Evolutionary conservation across 2,797 vertebrate species (phyloP), one percentile per base, ranked within the genome.

Genomic region (Myotis myotis): DNA sequence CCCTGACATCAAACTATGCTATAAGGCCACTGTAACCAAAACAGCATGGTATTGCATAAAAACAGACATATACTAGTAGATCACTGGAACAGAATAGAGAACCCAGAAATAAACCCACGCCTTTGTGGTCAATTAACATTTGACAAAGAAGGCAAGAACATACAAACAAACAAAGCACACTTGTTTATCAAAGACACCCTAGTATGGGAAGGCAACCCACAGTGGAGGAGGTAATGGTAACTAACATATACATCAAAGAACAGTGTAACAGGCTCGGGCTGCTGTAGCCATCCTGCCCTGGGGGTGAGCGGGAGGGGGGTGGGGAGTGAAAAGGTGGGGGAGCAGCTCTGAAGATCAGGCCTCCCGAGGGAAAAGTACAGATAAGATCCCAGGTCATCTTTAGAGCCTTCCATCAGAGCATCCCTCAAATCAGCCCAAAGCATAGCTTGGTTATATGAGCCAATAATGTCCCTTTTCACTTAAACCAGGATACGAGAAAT

Each of bases 401-500:
- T 10, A 41, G 38, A 85, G 78, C 19, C 68, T 38, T 7, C 4
- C 28, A 49, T 57, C 28, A 89, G 41, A 25, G 5, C n/a, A 53
- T 6, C 9, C 7, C 28, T 74, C 22, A 71, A 47, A 51, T 38
- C n/a, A 55, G 44, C n/a, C 22, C 36, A 70, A 60, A 7, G 2
- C 49, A 47, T 4, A 20, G 30, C 20, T 19, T 47, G 57, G 53
- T 38, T 38, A 20, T 6, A 49, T 19, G 28, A 72, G 20, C 25
- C 17, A 20, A 36, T 4, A 44, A 68, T 28, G 17, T 11, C 49
- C 22, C 33, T 71, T 82, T 94, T 82, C 49, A 30, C 57, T 76
- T 85, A 91, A 87, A 38, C 36, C 80, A 89, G 68, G 55, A 47
- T 19, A 66, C 78, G 9, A 41, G 10, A 75, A 87, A 8, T 6